Base-by-base conservation (phyloP, 2,113 vertebrate genomes). In the Ivindomyrus marchei region DNA sequence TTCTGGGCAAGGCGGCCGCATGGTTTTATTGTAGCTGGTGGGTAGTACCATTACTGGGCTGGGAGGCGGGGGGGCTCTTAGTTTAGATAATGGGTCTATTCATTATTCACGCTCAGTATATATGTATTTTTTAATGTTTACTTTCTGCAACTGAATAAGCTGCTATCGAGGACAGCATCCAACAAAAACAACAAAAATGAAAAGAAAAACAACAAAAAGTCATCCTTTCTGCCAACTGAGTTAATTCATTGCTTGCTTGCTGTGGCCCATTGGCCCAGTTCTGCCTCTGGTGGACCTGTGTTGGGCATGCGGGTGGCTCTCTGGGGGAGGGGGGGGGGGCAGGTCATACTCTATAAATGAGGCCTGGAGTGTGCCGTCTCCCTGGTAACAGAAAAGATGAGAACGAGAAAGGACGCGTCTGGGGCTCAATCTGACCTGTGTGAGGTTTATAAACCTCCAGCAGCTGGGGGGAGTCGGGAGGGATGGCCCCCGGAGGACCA, bases 381-480 rank as follows among this genome's bases (percentile, higher is more conserved):
- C 15, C 24, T 49, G 45, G 45, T 46, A 47, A 27, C 42, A n/a
- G 62, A 66, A 10, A 27, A 66, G 62, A 66, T 66, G 62, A 66
- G 62, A 66, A 85, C 80, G 17, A 45, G 80, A 46, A 1, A 66
- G 31, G 36, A 77, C 31, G 11, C 5, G 70, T 77, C 31, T 77
- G 31, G 36, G 70, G 70, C 70, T 77, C 31, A 36, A 77, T 77
- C 36, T 77, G 70, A 77, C 31, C 70, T 39, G 70, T 6, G 36
- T 77, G 36, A 39, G 70, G 70, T 77, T 77, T 77, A 39, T 77
- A 77, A 39, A 77, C 31, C 36, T 36, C 31, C 36, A 39, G 70
- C 90, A 6, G 88, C 90, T 92, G 85, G 93, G 91, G 93, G 93
- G 91, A 93, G 95, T 94, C 94, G 95, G 94, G 93, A 93, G 92